Base-by-base conservation (phyloP, 2,113 vertebrate species). In the Dipodomys ordii region DNA sequence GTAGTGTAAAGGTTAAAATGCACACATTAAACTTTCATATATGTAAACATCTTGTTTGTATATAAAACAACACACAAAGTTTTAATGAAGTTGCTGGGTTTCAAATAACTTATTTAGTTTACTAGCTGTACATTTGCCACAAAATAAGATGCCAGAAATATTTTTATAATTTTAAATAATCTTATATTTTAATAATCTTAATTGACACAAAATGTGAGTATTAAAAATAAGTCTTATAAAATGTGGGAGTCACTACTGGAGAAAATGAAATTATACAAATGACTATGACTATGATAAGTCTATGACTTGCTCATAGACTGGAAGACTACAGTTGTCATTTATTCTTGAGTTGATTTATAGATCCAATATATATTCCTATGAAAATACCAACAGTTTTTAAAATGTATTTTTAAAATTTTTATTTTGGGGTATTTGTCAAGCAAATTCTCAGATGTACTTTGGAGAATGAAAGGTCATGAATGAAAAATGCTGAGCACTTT, bases 341-440 rank as follows among this genome's bases (percentile, higher is more conserved):
- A n/a, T 46, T 16, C 2, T 15, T 69, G 46, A 32, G 83, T 64
- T 83, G 16, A 65, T 60, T 16, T 71, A 5, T 15, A 82, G 23
- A 86, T n/a, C 67, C 12, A 73, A 10, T 78, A n/a, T 9, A 9
- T 78, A 71, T 78, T 88, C 22, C 13, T 83, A 7, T 72, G 16
- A 71, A 78, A 87, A 80, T 72, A 85, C 93, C 19, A 83, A 71
- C 20, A 46, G 11, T 7, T 82, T 95, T 90, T 77, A 71, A 90
- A 83, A 78, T 71, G 7, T 15, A 22, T 30, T 74, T 65, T 67
- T 44, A 72, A 73, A 28, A 62, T 46, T 83, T 71, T 49, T 65
- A 49, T 13, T 67, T 71, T 22, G 69, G 88, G 80, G 27, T 32
- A 87, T 18, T 86, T 73, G 28, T 77, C 4, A 83, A 92, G 25